Conservation (phyloP, 2,888 invertebrate species). For the Pristionchus mayeri region DNA sequence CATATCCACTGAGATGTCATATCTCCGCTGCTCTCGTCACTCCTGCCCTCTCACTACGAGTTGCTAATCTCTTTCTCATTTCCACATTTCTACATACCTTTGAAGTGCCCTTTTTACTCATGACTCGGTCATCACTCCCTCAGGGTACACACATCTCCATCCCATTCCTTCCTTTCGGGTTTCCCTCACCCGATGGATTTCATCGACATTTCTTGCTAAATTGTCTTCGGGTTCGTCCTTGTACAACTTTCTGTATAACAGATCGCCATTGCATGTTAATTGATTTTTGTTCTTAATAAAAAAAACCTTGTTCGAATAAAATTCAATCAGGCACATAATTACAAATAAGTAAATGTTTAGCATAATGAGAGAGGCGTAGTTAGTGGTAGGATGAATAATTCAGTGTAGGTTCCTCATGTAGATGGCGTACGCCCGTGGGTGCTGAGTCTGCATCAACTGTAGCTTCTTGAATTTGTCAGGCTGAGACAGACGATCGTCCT, state of each 20-base stretch:
- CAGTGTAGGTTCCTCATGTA: constrained; percentile 4
- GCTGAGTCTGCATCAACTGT: constrained; percentile 36
- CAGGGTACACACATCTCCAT: not conserved
- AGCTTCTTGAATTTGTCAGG: constrained; percentile 32
- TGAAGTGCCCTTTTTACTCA: constrained; percentile 25
- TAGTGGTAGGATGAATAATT: constrained; percentile 16
- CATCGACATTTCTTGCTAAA: constrained; percentile 37
- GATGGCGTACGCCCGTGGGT: constrained; percentile 31
- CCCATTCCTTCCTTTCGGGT: constrained; percentile 23
- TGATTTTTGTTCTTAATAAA: not conserved
- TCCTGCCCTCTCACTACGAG: constrained; percentile 39
- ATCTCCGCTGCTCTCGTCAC: not conserved
- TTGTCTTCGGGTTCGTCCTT: constrained; percentile 19
- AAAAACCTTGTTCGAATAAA: not conserved
- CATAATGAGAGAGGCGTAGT: not conserved
- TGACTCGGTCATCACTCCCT: constrained; percentile 17
- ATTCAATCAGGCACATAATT: not conserved
- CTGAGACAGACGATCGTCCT: constrained; percentile 8
- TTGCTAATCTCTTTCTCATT: not conserved
- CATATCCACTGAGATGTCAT: constrained; percentile 5
- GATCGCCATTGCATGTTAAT: constrained; percentile 22
- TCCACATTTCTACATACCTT: too few species aligned
- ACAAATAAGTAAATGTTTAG: not conserved
- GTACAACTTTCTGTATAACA: constrained; percentile 39
- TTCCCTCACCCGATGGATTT: constrained; percentile 8